Evolutionary conservation across 2,113 vertebrate species (phyloP).

Genomic region (Mirza zaza): DNA sequence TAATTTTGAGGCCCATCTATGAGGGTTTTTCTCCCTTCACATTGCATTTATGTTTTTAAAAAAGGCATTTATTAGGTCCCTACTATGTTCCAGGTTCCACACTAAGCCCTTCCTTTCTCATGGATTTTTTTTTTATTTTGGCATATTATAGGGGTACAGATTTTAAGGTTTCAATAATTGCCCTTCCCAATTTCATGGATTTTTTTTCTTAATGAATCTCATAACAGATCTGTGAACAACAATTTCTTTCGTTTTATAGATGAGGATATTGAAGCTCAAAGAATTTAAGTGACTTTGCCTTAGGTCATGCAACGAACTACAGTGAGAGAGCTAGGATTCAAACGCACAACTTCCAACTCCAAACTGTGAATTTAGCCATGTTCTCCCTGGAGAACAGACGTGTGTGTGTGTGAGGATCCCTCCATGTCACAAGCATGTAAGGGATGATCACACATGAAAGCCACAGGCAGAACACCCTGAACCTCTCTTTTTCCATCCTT

Average conservation of each 20-base stretch:
- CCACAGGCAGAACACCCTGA: neutral
- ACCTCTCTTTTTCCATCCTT: neutral
- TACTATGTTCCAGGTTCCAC: neutral
- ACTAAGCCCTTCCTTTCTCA: neutral
- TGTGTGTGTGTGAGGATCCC: neutral
- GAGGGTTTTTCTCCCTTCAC: neutral
- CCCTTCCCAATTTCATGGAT: too few species aligned
- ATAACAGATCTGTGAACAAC: neutral
- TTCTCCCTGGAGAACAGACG: neutral
- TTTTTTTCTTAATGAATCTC: neutral
- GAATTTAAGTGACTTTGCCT: neutral
- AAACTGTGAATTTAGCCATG: neutral
- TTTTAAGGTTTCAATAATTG: too few species aligned
- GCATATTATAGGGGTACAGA: too few species aligned
- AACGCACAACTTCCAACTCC: neutral
- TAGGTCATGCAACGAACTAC: neutral
- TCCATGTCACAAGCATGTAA: neutral
- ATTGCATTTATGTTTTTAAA: neutral
- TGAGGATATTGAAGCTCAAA: neutral
- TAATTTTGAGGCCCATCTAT: neutral
- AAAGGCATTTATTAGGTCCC: neutral
- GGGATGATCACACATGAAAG: neutral
- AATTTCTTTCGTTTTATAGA: constrained; percentile 31
- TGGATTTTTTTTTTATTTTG: neutral
- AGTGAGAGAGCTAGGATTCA: neutral